Conservation (phyloP, 2,888 invertebrate species). For the Cinara cedri region DNA sequence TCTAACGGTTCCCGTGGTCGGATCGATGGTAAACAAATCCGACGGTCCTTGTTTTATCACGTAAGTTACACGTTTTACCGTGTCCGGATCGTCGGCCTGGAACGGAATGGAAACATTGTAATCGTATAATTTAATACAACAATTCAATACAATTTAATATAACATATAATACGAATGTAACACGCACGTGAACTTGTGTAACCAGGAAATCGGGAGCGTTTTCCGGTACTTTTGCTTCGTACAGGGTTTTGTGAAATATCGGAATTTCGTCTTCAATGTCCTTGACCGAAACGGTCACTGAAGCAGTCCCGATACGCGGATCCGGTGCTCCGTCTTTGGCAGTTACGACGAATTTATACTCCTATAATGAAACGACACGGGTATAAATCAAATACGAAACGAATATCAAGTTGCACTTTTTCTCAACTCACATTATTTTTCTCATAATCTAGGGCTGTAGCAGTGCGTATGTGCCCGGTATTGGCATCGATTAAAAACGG, state of each 20-base stretch:
- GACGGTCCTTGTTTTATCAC: conserved; percentile 80
- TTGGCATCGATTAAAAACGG: conserved; percentile 81
- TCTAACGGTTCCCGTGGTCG: conserved; percentile 78
- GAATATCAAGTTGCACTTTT: too few species aligned
- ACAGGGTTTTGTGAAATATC: conserved; percentile 73
- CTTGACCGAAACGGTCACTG: conserved; percentile 79
- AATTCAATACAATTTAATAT: neutral
- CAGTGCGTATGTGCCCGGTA: conserved; percentile 80
- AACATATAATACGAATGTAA: neutral
- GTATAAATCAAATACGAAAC: neutral
- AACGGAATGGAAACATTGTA: conserved; percentile 59
- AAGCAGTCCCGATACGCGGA: conserved; percentile 83
- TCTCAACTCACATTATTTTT: conserved; percentile 70
- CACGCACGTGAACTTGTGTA: conserved; percentile 75
- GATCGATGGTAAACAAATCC: conserved; percentile 82
- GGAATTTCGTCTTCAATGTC: conserved; percentile 86
- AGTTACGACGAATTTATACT: conserved; percentile 83
- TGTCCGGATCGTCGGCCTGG: conserved; percentile 83
- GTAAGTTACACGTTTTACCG: conserved; percentile 83
- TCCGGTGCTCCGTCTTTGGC: conserved; percentile 87
- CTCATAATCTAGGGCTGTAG: conserved; percentile 80
- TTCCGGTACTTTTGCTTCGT: conserved; percentile 83
- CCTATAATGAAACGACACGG: conserved; percentile 64
- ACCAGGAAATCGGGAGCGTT: conserved; percentile 80
- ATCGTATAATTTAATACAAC: neutral